These are phyloP conservation scores for Daubentonia madagascariensis DNA, from an alignment of 2,113 vertebrate genomes.

Conservation along the genomic window DNA sequence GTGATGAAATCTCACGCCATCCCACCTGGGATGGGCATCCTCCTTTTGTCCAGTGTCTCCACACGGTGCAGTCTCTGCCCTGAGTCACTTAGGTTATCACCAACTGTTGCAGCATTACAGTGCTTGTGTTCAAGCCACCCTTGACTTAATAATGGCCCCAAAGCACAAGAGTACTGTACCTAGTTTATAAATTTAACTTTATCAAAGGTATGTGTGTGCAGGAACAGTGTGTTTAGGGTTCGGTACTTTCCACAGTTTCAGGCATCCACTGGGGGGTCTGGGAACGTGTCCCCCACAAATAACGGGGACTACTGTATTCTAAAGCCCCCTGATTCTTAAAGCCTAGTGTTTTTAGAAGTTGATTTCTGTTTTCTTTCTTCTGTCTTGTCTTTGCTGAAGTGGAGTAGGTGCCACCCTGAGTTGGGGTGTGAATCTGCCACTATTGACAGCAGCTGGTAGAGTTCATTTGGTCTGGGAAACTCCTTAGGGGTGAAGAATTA, in stretches of 20 bases:
- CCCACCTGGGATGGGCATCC: neutral
- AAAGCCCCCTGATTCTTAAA: neutral
- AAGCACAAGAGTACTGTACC: neutral
- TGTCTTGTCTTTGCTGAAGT: neutral
- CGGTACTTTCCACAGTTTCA: neutral
- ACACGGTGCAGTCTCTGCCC: neutral
- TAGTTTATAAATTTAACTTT: neutral
- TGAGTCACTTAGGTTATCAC: neutral
- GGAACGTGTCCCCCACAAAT: neutral
- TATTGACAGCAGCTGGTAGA: neutral
- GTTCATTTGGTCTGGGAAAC: neutral
- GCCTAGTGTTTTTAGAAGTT: neutral
- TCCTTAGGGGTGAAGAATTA: neutral
- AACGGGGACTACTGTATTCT: neutral
- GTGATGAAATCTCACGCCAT: neutral
- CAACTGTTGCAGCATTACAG: rapidly evolving
- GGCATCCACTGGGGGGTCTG: neutral
- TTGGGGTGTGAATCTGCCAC: neutral
- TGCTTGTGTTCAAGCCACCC: neutral
- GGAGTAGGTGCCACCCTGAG: rapidly evolving
- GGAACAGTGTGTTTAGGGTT: neutral
- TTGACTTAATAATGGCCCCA: neutral
- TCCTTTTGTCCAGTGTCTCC: neutral
- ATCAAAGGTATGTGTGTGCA: rapidly evolving
- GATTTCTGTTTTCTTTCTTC: neutral